These are phyloP conservation scores for Busseola fusca DNA, from an alignment of 2,888 invertebrate species.

Conservation along the genomic window DNA sequence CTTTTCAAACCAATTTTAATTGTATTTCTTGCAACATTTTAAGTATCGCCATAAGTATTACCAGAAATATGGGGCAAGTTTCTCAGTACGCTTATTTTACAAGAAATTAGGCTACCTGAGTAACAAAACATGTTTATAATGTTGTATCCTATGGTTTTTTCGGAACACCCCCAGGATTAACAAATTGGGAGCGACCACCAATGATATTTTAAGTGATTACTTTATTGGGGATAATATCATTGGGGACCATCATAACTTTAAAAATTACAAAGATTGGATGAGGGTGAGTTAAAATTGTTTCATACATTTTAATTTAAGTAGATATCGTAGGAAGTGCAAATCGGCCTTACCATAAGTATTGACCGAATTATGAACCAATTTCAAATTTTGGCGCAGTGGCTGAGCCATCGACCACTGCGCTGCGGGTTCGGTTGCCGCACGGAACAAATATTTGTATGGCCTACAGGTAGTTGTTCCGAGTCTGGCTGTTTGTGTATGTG, in stretches of 20 bases:
- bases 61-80: constrained; percentile 9
- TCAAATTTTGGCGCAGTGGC: too few relatives aligned
- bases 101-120: background rate
- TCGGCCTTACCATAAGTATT: background rate
- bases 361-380: too few relatives aligned
- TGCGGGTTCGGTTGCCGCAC: too few relatives aligned
- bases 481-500: too few relatives aligned
- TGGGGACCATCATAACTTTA: background rate
- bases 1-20: constrained; percentile 28
- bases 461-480: too few relatives aligned
- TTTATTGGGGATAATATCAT: too few relatives aligned
- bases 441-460: too few relatives aligned
- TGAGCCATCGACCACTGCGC: too few relatives aligned
- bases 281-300: background rate
- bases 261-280: background rate
- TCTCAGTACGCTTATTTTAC: background rate
- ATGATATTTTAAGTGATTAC: background rate
- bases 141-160: background rate
- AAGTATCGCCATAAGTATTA: background rate
- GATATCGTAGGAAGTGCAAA: background rate
- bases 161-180: background rate
- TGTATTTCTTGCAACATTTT: constrained; percentile 7
- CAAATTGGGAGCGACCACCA: background rate
- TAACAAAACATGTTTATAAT: constrained; percentile 15
- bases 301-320: background rate